Percentiles rank a stretch among this genome's conserved stretches.
These are phyloP conservation scores for Erynnis tages DNA, from an alignment of 2,888 invertebrate species.

Conservation along the genomic window DNA sequence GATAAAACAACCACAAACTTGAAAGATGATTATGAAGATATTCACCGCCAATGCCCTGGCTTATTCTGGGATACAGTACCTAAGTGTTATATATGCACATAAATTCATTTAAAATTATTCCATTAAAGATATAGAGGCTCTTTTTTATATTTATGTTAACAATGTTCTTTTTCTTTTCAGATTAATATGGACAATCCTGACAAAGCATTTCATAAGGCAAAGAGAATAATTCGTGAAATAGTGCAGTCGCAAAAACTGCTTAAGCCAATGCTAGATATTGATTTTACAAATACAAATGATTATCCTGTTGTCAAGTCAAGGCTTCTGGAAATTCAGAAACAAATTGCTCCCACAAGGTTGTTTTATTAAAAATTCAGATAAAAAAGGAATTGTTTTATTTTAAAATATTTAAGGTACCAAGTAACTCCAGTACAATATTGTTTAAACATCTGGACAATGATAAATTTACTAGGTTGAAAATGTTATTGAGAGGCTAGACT, in stretches of 20 bases:
- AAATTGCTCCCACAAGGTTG: conserved; percentile 60
- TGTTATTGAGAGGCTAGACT: conserved; percentile 48
- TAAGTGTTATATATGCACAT: too few species aligned
- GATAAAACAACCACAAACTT: conserved; percentile 46
- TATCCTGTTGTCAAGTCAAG: conserved; percentile 53
- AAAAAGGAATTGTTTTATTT: conserved; percentile 64
- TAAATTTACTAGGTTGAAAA: conserved; percentile 22
- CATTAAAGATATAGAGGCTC: too few species aligned
- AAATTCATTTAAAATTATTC: too few species aligned
- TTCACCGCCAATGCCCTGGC: conserved; percentile 60
- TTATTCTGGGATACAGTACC: conserved; percentile 69
- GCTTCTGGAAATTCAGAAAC: conserved; percentile 49
- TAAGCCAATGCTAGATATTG: conserved; percentile 65
- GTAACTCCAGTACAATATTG: conserved; percentile 46
- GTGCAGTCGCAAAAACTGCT: conserved; percentile 51
- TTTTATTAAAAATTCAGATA: conserved; percentile 46
- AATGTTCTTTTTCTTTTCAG: conserved; percentile 40
- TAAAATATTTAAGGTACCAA: conserved; percentile 54
- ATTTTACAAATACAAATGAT: conserved; percentile 50
- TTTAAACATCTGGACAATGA: conserved; percentile 20
- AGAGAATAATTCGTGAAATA: conserved; percentile 56
- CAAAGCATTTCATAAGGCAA: conserved; percentile 56
- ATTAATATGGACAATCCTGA: conserved; percentile 60
- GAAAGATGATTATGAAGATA: conserved; percentile 59
- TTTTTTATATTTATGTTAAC: too few species aligned